Percentiles rank a stretch among this genome's conserved stretches.
phyloP scores from a whole-genome alignment of 2,797 vertebrate species.

The Sciurus vulgaris region DNA sequence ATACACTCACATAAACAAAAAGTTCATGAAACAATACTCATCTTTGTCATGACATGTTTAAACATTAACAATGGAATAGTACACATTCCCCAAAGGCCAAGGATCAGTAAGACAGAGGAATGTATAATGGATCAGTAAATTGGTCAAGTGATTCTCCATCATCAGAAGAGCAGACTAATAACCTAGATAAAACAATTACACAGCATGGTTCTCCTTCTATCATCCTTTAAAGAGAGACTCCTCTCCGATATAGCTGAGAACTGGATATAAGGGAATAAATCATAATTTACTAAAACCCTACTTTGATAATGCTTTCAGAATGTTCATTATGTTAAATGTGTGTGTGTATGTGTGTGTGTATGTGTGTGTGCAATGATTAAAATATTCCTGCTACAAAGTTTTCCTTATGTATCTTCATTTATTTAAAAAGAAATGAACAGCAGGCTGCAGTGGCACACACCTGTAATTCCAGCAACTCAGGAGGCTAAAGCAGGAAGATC shows the following conservation, averaged over 20 bases:
- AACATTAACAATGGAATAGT: constrained; percentile 2
- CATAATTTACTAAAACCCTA: constrained; percentile 11
- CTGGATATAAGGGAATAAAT: constrained; percentile 6
- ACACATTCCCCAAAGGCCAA: neutral
- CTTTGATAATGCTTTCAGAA: constrained; percentile 7
- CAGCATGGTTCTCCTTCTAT: neutral
- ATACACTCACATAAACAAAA: neutral
- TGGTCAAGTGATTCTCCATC: neutral
- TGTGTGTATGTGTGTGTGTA: neutral
- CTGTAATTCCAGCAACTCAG: too few relatives aligned
- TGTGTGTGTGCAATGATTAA: neutral
- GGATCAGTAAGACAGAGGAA: neutral
- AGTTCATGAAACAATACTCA: neutral
- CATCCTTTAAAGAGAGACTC: constrained; percentile 1
- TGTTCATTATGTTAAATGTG: neutral
- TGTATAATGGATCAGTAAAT: neutral
- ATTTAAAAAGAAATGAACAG: constrained; percentile 50
- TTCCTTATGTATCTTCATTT: neutral
- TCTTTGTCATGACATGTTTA: neutral
- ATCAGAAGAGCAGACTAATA: neutral
- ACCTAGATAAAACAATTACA: neutral
- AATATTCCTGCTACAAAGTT: neutral
- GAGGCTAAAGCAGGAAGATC: too few relatives aligned
- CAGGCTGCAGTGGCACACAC: too few relatives aligned
- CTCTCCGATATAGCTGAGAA: neutral